Conservation (phyloP, 2,113 vertebrate genomes). For the Antechinus flavipes region DNA sequence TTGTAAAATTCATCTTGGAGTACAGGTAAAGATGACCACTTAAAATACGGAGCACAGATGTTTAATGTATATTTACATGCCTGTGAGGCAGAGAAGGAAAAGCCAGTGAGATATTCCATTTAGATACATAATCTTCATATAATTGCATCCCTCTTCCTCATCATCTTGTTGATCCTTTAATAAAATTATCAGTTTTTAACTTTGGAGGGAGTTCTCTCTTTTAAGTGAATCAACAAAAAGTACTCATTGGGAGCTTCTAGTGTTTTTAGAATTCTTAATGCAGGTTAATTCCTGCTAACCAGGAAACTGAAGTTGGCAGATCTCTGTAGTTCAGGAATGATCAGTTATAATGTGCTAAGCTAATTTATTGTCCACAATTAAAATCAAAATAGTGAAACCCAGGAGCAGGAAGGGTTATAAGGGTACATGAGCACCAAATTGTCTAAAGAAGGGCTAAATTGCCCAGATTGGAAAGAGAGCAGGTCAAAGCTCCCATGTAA, state of each 20-base stretch:
- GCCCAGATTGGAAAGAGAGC: neutral
- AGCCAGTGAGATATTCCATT: neutral
- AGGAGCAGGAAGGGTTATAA: neutral
- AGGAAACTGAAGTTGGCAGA: neutral
- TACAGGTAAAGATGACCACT: neutral
- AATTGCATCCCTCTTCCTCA: neutral
- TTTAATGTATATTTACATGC: neutral
- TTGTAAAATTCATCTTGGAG: neutral
- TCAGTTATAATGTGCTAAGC: neutral
- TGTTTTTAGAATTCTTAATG: neutral
- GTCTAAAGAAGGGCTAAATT: neutral
- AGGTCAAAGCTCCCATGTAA: neutral
- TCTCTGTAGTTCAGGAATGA: neutral
- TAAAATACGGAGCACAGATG: neutral
- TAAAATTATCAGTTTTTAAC: neutral
- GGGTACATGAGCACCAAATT: neutral
- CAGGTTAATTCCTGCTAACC: neutral
- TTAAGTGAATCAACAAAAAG: neutral
- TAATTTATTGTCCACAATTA: neutral
- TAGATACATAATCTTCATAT: neutral
- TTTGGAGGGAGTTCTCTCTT: neutral
- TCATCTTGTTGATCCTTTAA: neutral
- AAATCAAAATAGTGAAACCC: neutral
- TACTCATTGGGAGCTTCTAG: neutral
- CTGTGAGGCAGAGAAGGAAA: neutral